Base-by-base conservation (phyloP, 2,113 vertebrate genomes). In the Papio anubis region DNA sequence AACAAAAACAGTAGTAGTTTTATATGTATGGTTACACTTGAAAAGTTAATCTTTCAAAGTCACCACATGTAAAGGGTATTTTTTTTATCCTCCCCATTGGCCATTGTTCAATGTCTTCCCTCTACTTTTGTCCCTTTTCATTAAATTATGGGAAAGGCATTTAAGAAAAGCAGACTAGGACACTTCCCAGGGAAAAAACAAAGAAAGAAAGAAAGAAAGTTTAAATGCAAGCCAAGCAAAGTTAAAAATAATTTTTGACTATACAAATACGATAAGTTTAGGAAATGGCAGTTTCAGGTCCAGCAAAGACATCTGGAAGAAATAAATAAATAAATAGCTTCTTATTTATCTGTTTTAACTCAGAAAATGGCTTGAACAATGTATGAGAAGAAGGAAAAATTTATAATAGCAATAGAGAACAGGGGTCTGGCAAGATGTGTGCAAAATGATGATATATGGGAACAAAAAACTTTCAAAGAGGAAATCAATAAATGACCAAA, bases 241-340 rank as follows among this genome's bases (percentile, higher is more conserved):
- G 52, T 96, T 94, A 97, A 84, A 98, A 76, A 57, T 96, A 83
- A n/a, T 79, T 97, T 97, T 97, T 97, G 94, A 80, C 80, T 93
- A 95, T 57, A 96, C 70, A 98, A 97, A 97, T 88, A 83, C 43
- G 72, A 5, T 75, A 94, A 93, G 68, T 93, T 97, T 90, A 78
- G 79, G 68, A 98, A 97, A 89, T 57, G 38, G 68, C 35, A 68
- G 79, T 92, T 96, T 93, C 80, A 76, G 92, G 88, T n/a, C 48
- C 45, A 97, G 90, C 82, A 97, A 97, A 98, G 90, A 57, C 30
- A 93, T 90, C 93, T 97, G 64, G 81, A 95, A 94, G 70, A 98
- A 84, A 98, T 90, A 64, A 52, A 97, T 82, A 94, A 93, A 68
- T 66, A 96, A 96, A 75, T 97, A 96, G 94, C 50, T 82, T 59